phyloP scores from a whole-genome alignment of 1,140 invertebrate species.

The Sipha flava region DNA sequence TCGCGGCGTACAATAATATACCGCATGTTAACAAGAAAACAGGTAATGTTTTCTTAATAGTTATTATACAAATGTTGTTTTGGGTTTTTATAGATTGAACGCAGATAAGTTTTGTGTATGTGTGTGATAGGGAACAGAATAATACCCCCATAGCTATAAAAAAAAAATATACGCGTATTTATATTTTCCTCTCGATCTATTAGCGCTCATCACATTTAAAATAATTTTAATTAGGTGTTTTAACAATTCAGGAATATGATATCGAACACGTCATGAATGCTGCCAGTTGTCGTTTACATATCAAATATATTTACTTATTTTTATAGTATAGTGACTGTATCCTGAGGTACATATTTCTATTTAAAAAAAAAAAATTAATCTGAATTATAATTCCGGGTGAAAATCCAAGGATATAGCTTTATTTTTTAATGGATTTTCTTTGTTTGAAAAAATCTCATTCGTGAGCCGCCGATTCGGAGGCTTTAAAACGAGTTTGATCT shows the following conservation, averaged over 20 bases:
- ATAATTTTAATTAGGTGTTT: background rate
- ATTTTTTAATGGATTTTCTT: slow-evolving; percentile 20
- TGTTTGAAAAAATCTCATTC: slow-evolving; percentile 19
- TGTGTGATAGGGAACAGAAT: background rate
- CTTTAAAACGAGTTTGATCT: slow-evolving; percentile 18
- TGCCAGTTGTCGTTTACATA: background rate
- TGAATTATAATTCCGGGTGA: background rate
- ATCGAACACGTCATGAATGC: too few relatives aligned
- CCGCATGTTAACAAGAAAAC: background rate
- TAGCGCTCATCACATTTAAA: background rate
- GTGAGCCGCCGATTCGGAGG: slow-evolving; percentile 1
- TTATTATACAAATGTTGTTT: background rate
- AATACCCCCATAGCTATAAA: background rate
- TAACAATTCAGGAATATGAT: background rate
- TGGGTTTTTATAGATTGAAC: background rate
- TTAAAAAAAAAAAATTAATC: background rate
- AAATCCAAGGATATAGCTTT: background rate
- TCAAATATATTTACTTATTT: background rate
- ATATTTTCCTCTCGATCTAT: background rate
- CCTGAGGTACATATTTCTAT: background rate
- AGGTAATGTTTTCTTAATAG: background rate
- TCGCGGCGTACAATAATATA: background rate
- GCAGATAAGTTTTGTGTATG: too few relatives aligned
- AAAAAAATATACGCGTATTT: background rate
- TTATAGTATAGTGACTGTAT: background rate